Percentiles rank a stretch among this genome's conserved stretches.
phyloP scores from a whole-genome alignment of 2,113 vertebrate genomes.

The Microcebus murinus region DNA sequence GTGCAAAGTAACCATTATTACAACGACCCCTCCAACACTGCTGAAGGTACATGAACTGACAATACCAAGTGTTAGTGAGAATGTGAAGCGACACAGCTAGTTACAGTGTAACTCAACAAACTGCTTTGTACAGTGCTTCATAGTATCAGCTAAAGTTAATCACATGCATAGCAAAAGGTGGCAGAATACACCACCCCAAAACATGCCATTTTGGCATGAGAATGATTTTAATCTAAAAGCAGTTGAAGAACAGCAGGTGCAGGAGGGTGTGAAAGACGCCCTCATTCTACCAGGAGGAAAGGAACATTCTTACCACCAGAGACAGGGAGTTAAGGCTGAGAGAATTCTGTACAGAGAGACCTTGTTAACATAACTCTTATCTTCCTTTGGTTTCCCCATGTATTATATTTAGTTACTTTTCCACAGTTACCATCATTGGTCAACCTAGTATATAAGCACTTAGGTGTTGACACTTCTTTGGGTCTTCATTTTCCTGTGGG shows the following conservation, averaged over 20 bases:
- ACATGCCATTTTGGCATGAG: background rate
- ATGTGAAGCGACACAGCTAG: background rate
- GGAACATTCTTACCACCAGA: background rate
- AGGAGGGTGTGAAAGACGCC: background rate
- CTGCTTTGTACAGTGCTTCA: background rate
- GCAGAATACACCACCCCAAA: background rate
- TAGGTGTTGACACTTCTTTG: background rate
- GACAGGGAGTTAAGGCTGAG: rapidly evolving
- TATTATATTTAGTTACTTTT: background rate
- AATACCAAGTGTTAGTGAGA: background rate
- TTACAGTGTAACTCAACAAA: background rate
- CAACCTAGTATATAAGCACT: background rate
- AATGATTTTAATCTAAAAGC: background rate
- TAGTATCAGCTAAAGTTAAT: background rate
- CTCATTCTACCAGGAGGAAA: background rate
- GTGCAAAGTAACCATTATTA: background rate
- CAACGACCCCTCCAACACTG: background rate
- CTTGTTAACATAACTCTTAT: background rate
- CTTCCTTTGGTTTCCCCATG: background rate
- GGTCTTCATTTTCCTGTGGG: background rate
- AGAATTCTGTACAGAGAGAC: background rate
- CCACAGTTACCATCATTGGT: background rate
- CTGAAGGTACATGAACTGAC: background rate
- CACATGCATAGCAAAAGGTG: rapidly evolving
- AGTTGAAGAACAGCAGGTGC: background rate